Conservation (phyloP, 2,113 vertebrate species). For the Sinocyclocheilus maitianheensis region DNA sequence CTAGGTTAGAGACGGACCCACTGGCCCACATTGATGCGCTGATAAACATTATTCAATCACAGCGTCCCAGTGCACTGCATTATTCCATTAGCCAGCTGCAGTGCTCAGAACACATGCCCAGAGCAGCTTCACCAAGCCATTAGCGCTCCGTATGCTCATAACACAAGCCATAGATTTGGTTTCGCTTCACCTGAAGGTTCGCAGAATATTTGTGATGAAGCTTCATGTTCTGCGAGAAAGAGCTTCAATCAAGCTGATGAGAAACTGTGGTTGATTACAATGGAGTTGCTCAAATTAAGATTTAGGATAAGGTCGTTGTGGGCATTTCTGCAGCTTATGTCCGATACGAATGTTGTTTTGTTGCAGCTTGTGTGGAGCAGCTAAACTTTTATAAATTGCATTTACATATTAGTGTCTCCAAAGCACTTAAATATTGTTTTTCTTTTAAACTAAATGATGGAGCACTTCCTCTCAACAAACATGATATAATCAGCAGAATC, state of each 20-base stretch:
- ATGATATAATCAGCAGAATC: no score
- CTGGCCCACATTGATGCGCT: constrained; percentile 67
- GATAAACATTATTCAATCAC: constrained; percentile 77
- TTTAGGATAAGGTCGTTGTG: no score
- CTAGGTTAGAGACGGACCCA: constrained; percentile 65
- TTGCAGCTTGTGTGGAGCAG: not conserved
- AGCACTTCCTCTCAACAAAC: no score
- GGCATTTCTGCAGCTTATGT: no score
- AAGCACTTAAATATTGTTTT: not conserved
- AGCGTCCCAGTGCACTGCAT: constrained; percentile 62
- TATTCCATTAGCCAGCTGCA: constrained; percentile 64
- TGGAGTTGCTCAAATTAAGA: no score
- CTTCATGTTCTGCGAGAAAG: not conserved
- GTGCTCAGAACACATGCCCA: constrained; percentile 42
- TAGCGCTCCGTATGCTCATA: not conserved
- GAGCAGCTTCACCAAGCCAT: not conserved
- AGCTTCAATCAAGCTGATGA: not conserved
- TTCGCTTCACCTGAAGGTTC: not conserved
- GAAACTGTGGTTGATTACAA: not conserved
- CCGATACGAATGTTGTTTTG: not conserved
- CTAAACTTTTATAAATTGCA: not conserved
- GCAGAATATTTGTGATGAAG: no score
- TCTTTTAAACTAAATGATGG: no score
- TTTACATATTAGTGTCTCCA: constrained; percentile 14
- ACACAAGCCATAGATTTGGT: not conserved